Evolutionary conservation across 2,888 invertebrate genomes (phyloP), one percentile per base, ranked within the genome.

Genomic region (Chrysina gloriosa): DNA sequence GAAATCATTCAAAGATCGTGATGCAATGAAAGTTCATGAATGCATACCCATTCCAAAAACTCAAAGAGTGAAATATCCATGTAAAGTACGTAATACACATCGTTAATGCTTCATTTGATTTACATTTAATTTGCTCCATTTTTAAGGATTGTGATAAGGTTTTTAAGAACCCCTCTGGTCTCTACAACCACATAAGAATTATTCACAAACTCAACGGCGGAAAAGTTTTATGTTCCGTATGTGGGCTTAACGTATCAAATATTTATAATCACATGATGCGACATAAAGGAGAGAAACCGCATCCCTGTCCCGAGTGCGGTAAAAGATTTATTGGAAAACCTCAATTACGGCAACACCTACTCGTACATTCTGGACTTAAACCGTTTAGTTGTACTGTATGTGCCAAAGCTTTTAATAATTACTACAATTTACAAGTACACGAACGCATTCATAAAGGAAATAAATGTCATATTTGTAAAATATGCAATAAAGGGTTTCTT

Each of bases 371-470:
- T 2, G 78, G 78, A 5, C 52, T 77, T 6, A 78, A 78, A 63
- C 78, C 77, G 3, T 80, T 71, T 68, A 75, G 77, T n/a, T 80
- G 80, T 64, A 77, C 75, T 67, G 73, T 75, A 39, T 80, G 80
- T 66, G 76, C 75, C 5, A 79, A 79, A 73, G 74, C 78, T 16
- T 80, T 80, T 70, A 79, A 78, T 69, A 76, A 76, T 69, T 67
- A 76, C 27, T 78, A 78, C 58, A 79, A 79, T 72, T 72, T 79
- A 36, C 76, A 79, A 72, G 79, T 79, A 4, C 80, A 80, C 45
- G 79, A 80, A 69, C 74, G 80, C 54, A 79, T 79, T 47, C 80
- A 79, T 70, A 75, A 73, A 58, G 79, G 79, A 2, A 73, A 78
- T 70, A 74, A 75, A 66, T 75, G 77, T 64, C 79, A 80, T 52